Evolutionary conservation across 2,113 vertebrate species (phyloP), one percentile per base, ranked within the genome.

Genomic region (Recurvirostra avosetta): DNA sequence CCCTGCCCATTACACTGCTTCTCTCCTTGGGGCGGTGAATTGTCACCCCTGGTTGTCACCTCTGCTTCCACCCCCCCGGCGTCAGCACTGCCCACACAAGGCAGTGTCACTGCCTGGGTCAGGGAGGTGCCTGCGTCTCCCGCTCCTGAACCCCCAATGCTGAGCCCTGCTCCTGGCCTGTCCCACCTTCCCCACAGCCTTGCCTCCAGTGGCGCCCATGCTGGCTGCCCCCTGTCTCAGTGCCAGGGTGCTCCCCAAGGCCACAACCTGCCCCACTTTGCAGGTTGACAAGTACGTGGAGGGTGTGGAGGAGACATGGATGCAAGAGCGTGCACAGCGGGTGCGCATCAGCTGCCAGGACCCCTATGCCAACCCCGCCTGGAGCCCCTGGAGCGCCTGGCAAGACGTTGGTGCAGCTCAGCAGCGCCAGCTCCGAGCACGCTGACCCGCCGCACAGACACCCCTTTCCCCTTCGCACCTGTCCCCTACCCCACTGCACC

Each of bases 341-440:
- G 96, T 65, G 43, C 81, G 91, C 47, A 91, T 97, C 91, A 94
- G 97, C 95, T 97, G 97, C 94, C 59, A 40, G 63, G 96, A 97
- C 36, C 94, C 91, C 78, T 83, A 88, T 3, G 7, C 20, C 9
- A 52, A 34, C 29, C 45, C 47, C 0, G 8, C 88, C 55, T 97
- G 97, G 97, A 96, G 97, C 87, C 72, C 96, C 49, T 97, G 96
- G 96, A 95, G 67, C 1, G 0, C 67, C n/a, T 97, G 97, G 97
- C 20, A 16, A 43, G 25, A 22, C 3, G 2, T 80, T 2, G 5
- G 2, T 4, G 11, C 45, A 6, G 56, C 76, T 47, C 34, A 29
- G 8, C 63, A 50, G 59, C 9, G 0, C 4, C 3, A 0, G 9
- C 21, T 41, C 21, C 2, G 8, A 49, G 52, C 12, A 0, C 40